Base-by-base conservation (phyloP, 1,140 invertebrate genomes). In the Sminthurinus signatus region DNA sequence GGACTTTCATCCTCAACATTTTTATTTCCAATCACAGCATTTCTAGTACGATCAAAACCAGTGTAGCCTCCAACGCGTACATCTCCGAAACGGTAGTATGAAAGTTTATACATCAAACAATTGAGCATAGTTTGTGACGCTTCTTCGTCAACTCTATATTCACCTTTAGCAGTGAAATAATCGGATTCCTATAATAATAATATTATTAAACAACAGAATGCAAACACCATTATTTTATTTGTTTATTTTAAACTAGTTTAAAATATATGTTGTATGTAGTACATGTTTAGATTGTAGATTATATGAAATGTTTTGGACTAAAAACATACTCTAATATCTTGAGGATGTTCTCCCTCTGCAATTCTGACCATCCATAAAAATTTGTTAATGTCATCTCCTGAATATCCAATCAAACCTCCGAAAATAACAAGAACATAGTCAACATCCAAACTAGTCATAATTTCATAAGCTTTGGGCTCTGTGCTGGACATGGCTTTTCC, bases 351-450 rank as follows among this genome's bases (percentile, higher is more conserved):
- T 50, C 94, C 96, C 80, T 98, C 97, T 27, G 96, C 97, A 71
- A 99, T 99, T 67, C 97, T 78, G 3, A 99, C 96, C 96, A 99
- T 99, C 97, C 97, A 99, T 56, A 99, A 83, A 76, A 99, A 99
- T 79, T 99, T 99, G 75, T 99, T 99, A 72, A 99, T 98, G 76
- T 99, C 96, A 78, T 99, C 96, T 0, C 96, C 96, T 0, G 94
- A 97, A 77, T 99, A 99, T 0, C 96, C 96, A 73, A 98, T 98
- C 19, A 98, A 91, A 25, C 96, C 96, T 28, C 96, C 96, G 80
- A 99, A 99, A 74, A 99, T 98, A 1, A 93, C 88, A 56, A 99
- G 80, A 14, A 99, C 96, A 76, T 99, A 99, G 77, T 99, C 93
- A 1, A 99, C 96, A 80, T 98, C 96, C 52, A 99, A 76, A 51